These are phyloP conservation scores for Mystacides longicornis DNA, from an alignment of 2,888 invertebrate species.

Conservation along the genomic window DNA sequence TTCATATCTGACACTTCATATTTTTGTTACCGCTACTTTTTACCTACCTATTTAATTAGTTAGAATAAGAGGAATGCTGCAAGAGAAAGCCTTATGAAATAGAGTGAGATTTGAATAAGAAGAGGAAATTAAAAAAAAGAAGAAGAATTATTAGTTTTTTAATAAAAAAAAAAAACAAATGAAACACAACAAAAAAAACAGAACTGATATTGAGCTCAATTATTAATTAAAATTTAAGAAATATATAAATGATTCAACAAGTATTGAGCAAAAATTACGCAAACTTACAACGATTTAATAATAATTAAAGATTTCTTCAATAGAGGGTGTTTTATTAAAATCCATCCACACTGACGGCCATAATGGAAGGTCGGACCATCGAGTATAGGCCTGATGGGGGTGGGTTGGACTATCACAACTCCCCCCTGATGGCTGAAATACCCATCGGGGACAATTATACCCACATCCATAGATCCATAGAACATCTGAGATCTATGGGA, in stretches of 20 bases:
- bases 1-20: background rate
- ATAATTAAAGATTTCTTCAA: too few species aligned
- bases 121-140: background rate
- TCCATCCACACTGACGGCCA: background rate
- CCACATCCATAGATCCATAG: conserved; percentile 59
- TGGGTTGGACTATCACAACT: conserved; percentile 59
- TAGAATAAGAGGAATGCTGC: background rate
- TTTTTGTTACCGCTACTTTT: conserved; percentile 11
- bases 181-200: background rate
- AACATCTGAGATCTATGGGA: conserved; percentile 55
- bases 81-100: background rate
- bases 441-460: conserved; percentile 56
- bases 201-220: background rate
- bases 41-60: too few species aligned
- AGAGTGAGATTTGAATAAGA: background rate
- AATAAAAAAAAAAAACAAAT: too few species aligned
- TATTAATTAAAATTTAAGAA: background rate
- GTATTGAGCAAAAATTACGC: background rate
- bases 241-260: background rate
- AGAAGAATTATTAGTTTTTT: too few species aligned
- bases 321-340: too few species aligned
- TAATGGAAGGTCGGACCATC: conserved; percentile 49
- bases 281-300: background rate
- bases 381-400: conserved; percentile 52
- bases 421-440: conserved; percentile 60